phyloP scores from a whole-genome alignment of 1,140 invertebrate species.

The Micrasema longulum region DNA sequence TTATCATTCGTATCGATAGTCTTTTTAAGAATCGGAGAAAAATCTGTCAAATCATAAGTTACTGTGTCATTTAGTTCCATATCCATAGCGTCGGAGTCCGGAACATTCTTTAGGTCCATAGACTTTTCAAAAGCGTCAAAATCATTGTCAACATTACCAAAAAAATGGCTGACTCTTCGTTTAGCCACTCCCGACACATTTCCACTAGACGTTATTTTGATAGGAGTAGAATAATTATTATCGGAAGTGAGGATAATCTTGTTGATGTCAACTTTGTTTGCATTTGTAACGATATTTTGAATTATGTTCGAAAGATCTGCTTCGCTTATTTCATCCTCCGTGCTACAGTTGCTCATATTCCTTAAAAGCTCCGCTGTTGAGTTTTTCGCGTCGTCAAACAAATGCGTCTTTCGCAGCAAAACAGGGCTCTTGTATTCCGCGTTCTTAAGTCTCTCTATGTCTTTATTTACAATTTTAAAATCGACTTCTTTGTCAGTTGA shows the following conservation, averaged over 20 bases:
- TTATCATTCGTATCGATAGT: neutral
- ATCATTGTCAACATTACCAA: slow-evolving; percentile 60
- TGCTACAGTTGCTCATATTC: slow-evolving; percentile 20
- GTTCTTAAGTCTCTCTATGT: slow-evolving; percentile 21
- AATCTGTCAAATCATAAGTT: slow-evolving; percentile 8
- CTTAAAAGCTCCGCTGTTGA: slow-evolving; percentile 23
- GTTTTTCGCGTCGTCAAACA: slow-evolving; percentile 17
- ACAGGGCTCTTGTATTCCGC: slow-evolving; percentile 6
- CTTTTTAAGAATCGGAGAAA: slow-evolving; percentile 12
- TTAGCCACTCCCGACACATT: slow-evolving; percentile 20
- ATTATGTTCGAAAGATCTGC: slow-evolving; percentile 42
- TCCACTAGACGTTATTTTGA: slow-evolving; percentile 51
- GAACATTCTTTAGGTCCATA: slow-evolving; percentile 58
- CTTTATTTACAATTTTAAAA: slow-evolving; percentile 8
- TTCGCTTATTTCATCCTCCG: slow-evolving; percentile 28
- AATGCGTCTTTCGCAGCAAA: slow-evolving; percentile 19
- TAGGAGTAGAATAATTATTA: slow-evolving; percentile 62
- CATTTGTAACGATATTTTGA: slow-evolving; percentile 42
- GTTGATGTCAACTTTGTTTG: slow-evolving; percentile 21
- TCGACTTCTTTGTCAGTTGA: neutral
- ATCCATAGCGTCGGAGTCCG: neutral
- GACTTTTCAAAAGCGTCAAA: slow-evolving; percentile 65
- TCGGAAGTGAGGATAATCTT: slow-evolving; percentile 28
- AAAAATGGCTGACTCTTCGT: slow-evolving; percentile 64
- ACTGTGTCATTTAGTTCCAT: slow-evolving; percentile 13